Conservation (phyloP, 2,113 vertebrate species). For the Leuciscus idus region DNA sequence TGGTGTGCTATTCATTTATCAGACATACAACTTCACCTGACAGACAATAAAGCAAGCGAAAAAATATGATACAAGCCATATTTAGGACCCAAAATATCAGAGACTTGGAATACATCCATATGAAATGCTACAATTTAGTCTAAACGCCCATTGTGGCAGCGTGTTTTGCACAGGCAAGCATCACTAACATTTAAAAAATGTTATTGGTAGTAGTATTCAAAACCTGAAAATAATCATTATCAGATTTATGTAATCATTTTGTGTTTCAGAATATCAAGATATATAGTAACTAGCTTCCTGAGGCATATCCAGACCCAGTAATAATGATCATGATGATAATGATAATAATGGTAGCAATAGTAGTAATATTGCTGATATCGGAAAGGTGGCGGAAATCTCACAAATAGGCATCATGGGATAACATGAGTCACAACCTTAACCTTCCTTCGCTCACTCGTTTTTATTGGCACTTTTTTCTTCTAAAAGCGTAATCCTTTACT, state of each 20-base stretch:
- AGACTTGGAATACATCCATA: not conserved
- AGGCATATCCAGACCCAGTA: not conserved
- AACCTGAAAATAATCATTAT: not conserved
- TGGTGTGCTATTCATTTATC: not conserved
- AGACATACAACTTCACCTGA: not conserved
- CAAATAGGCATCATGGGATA: conserved; percentile 37
- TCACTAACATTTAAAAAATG: not conserved
- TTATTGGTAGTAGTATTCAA: not conserved
- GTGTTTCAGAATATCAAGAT: conserved; percentile 55
- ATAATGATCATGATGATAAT: conserved; percentile 36
- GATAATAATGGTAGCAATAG: conserved; percentile 30
- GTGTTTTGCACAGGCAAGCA: conserved; percentile 10
- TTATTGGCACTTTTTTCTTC: conserved; percentile 39
- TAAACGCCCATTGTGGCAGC: not conserved
- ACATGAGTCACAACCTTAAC: conserved; percentile 35
- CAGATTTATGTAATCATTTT: conserved; percentile 58
- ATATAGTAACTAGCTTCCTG: conserved; percentile 11
- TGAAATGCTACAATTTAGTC: not conserved
- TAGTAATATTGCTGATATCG: conserved; percentile 12
- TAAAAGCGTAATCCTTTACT: conserved; percentile 19
- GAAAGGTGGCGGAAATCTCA: conserved; percentile 18
- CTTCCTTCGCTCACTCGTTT: conserved; percentile 37
- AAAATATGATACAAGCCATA: not conserved
- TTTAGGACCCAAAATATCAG: not conserved
- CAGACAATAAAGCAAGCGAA: not conserved